phyloP scores from a whole-genome alignment of 2,797 vertebrate genomes.

The Lacerta bilineata region DNA sequence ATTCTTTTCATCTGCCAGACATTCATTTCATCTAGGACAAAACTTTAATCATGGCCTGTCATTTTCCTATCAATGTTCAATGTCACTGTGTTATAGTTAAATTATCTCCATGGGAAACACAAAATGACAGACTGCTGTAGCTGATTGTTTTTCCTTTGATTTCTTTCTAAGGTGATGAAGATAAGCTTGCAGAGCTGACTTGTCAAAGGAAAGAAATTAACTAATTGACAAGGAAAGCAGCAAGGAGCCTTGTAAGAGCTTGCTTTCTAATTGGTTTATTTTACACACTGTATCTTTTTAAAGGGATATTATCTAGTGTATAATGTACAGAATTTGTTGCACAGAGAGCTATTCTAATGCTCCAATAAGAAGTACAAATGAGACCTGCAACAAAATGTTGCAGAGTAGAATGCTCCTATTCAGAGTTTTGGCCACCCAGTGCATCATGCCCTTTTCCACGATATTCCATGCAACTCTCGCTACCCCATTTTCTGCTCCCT shows the following conservation, averaged over 20 bases:
- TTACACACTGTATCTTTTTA: constrained; percentile 45
- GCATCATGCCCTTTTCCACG: neutral
- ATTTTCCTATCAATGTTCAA: constrained; percentile 78
- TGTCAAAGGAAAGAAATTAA: constrained; percentile 59
- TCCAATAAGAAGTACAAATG: neutral
- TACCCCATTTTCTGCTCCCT: neutral
- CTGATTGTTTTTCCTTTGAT: constrained; percentile 61
- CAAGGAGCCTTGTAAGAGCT: constrained; percentile 68
- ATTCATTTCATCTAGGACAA: constrained; percentile 69
- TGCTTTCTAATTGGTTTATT: constrained; percentile 63
- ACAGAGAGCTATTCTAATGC: constrained; percentile 5
- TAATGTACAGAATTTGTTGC: constrained; percentile 54
- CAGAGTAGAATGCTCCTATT: neutral
- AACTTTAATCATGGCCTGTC: constrained; percentile 76
- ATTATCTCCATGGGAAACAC: constrained; percentile 77
- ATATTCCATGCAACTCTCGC: too few relatives aligned
- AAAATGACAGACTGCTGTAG: constrained; percentile 69
- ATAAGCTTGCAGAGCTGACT: constrained; percentile 26
- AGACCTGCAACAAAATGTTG: neutral
- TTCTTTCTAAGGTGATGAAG: constrained; percentile 59
- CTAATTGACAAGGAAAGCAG: constrained; percentile 67
- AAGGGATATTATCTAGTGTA: constrained; percentile 55
- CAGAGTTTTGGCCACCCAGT: neutral
- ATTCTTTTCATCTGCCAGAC: constrained; percentile 71
- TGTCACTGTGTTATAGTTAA: constrained; percentile 65